Base-by-base conservation (phyloP, 2,113 vertebrate genomes). In the Oxyura jamaicensis region DNA sequence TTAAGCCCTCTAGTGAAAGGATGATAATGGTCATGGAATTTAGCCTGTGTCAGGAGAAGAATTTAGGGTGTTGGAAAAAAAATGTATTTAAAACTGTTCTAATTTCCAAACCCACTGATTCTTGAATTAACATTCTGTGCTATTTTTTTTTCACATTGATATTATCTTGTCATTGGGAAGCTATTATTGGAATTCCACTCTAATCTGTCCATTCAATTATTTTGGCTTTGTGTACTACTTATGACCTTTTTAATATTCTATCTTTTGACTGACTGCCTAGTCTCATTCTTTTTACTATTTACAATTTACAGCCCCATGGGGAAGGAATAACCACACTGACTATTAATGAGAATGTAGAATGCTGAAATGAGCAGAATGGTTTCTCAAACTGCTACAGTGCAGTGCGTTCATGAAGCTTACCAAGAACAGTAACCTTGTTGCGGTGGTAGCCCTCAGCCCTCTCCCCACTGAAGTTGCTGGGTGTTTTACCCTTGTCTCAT, bases 211-310 rank as follows among this genome's bases (percentile, higher is more conserved):
- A n/a, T 83, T 67, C 50, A 13, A 23, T 71, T 92, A 67, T 83
- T 91, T 85, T 69, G 80, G 50, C 66, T 58, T 36, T 19, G 13
- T 86, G 74, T 53, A 69, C 63, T 88, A 46, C 53, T 60, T 44
- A 33, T 68, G 80, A 93, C 66, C 88, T 95, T 96, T 93, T 81
- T 31, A 92, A 75, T 94, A 94, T 93, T 95, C 94, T 76, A 39
- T 42, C 76, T 31, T 60, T 91, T 85, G 62, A 62, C 65, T 77
- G 50, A 33, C 72, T 93, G 67, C 52, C 59, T 93, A 7, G 80
- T 87, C 88, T 95, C 80, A 35, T 55, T 90, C 78, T 59, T 96
- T 90, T 44, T 92, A 74, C 68, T 91, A 18, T 87, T 95, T 87
- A n/a, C 41, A 50, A 58, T 74, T 89, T 77, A 62, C 65, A 92